Percentiles rank a stretch among this genome's conserved stretches.
phyloP scores from a whole-genome alignment of 2,113 vertebrate genomes.

The Gopherus flavomarginatus region DNA sequence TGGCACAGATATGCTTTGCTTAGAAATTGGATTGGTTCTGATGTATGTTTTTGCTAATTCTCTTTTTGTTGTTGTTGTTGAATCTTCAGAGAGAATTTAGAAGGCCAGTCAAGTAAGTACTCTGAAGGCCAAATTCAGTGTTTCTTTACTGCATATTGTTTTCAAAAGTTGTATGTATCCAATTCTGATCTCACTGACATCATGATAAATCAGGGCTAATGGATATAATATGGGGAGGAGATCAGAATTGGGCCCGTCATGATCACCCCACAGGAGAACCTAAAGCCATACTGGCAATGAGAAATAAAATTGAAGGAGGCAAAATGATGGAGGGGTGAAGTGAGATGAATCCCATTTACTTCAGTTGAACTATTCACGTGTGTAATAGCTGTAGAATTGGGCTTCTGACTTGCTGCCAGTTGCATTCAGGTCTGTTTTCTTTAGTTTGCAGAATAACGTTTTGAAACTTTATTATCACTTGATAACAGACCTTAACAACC shows the following conservation, averaged over 20 bases:
- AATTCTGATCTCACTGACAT: not conserved
- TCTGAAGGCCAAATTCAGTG: not conserved
- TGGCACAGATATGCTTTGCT: constrained; percentile 16
- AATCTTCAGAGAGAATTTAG: constrained; percentile 41
- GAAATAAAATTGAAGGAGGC: not conserved
- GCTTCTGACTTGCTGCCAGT: rapidly evolving
- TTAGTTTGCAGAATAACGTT: not conserved
- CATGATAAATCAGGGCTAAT: not conserved
- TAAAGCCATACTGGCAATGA: not conserved
- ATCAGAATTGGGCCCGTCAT: not conserved
- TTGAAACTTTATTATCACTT: not conserved
- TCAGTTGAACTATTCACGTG: not conserved
- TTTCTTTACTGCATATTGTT: not conserved
- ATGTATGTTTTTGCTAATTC: constrained; percentile 27
- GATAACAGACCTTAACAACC: rapidly evolving
- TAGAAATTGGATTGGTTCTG: constrained; percentile 12
- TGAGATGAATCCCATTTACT: not conserved
- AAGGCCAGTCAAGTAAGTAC: constrained; percentile 56
- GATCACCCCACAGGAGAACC: not conserved
- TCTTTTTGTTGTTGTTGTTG: constrained; percentile 38
- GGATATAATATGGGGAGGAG: not conserved
- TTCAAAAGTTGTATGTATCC: not conserved
- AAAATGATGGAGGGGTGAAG: not conserved
- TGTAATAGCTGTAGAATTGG: not conserved
- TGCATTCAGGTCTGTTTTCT: not conserved